Evolutionary conservation across 1,140 invertebrate species (phyloP), one percentile per base, ranked within the genome.

Genomic region (Probaryconus sp.): DNA sequence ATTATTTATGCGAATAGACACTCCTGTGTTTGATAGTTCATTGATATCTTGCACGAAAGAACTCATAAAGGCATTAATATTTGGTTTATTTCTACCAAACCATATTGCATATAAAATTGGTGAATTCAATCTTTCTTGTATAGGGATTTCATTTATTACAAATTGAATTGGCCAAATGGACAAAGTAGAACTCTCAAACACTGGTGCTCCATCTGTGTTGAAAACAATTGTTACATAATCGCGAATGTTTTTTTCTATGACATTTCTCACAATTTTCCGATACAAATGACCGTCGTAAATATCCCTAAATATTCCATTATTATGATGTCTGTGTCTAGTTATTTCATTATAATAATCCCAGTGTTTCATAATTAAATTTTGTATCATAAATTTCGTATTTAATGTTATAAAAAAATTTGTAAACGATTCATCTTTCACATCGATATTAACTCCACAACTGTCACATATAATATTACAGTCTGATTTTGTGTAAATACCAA

Each of bases 381-480:
- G 16, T 1, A 61, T 48, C 0, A 5, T 0, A 21, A 28, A 38
- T 7, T 10, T 61, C 7, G 13, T 28, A 3, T 60, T 33, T 28
- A 60, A 28, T 7, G 56, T 48, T 5, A 60, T 13, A 24, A 60
- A 60, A 11, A 60, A 60, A 30, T 37, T 60, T 11, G 0, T 38
- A 17, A 60, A 60, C 1, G 9, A 20, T n/a, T 37, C 21, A 7
- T 28, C 31, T 47, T 37, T 38, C 2, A 30, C 0, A 45, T 47
- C 7, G 14, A 48, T 48, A 10, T 24, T 18, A 9, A 14, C 5
- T 3, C 43, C 13, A 26, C 37, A 56, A 31, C 21, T 11, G 1
- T 21, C 5, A 14, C 51, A 56, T 20, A 1, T 31, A 6, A 42
- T 10, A 9, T 7, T 7, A 5, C 3, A 17, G 1, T 56, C 9